phyloP scores from a whole-genome alignment of 64 coral and sea anemone genomes.

The Catalaphyllia jardinei region DNA sequence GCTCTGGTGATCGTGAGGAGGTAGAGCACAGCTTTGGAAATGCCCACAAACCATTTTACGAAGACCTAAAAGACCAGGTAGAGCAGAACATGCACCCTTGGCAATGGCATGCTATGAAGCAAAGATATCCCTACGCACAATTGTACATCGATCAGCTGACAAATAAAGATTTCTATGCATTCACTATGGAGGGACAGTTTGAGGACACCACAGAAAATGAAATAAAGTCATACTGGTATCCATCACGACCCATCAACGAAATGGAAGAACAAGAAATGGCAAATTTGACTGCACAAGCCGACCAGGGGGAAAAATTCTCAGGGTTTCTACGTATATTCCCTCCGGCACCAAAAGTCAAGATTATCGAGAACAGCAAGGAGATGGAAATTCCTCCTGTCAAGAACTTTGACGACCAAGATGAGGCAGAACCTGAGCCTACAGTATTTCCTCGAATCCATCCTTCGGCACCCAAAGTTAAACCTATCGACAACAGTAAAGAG shows the following conservation, averaged over 20 bases:
- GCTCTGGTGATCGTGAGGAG: constrained; percentile 12
- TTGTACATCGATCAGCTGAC: constrained; percentile 39
- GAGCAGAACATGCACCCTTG: constrained; percentile 61
- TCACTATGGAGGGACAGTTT: constrained; percentile 74
- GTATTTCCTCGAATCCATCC: no score
- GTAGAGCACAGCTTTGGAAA: constrained; percentile 41
- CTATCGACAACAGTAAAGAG: no score
- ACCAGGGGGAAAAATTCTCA: not conserved
- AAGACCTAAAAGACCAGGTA: constrained; percentile 61
- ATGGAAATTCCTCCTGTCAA: no score
- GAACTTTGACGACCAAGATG: no score
- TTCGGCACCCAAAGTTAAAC: no score
- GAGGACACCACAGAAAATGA: constrained; percentile 51
- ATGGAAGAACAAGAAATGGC: not conserved
- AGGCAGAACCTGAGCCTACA: no score
- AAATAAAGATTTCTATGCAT: constrained; percentile 43
- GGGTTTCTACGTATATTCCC: constrained; percentile 15
- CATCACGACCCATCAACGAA: not conserved
- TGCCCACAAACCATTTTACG: constrained; percentile 62
- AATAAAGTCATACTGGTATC: constrained; percentile 38
- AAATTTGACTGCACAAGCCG: not conserved
- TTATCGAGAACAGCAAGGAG: no score
- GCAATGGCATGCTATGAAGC: constrained; percentile 69
- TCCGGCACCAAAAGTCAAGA: no score
- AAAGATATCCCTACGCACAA: constrained; percentile 33